These are phyloP conservation scores for Phyllotreta cruciferae DNA, from an alignment of 2,888 invertebrate genomes.

Conservation along the genomic window DNA sequence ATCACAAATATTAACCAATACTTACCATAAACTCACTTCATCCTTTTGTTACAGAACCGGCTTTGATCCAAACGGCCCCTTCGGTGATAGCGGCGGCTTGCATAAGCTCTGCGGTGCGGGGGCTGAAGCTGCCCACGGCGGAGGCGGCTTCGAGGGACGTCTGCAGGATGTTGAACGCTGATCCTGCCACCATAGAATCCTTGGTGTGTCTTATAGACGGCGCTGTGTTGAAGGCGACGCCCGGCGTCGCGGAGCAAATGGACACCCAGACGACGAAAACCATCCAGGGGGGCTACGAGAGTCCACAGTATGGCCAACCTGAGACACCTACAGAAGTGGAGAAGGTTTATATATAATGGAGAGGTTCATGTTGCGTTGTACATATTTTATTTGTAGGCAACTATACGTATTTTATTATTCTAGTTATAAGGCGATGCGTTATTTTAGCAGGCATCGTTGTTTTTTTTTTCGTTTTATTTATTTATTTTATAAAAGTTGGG, in stretches of 20 bases:
- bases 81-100: slow-evolving; percentile 76
- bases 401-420: background rate
- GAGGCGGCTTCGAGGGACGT: slow-evolving; percentile 55
- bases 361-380: background rate
- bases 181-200: slow-evolving; percentile 64
- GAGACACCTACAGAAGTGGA: slow-evolving; percentile 61
- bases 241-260: slow-evolving; percentile 44
- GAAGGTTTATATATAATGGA: slow-evolving; percentile 55
- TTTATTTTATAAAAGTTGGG: background rate
- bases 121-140: slow-evolving; percentile 63
- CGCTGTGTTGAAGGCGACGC: slow-evolving; percentile 62
- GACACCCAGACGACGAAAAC: slow-evolving; percentile 31
- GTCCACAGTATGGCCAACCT: slow-evolving; percentile 57
- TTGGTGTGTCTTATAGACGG: slow-evolving; percentile 67
- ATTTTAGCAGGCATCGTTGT: background rate
- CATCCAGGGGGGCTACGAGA: slow-evolving; percentile 50
- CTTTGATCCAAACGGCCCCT: slow-evolving; percentile 73
- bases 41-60: too few relatives aligned
- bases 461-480: slow-evolving; percentile 38
- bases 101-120: slow-evolving; percentile 72
- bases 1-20: too few relatives aligned
- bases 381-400: slow-evolving; percentile 11
- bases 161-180: slow-evolving; percentile 62
- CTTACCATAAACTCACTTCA: too few relatives aligned
- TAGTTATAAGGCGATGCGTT: slow-evolving; percentile 1